Conservation (phyloP, 35 echinoderm and acorn worm species). For the Eucidaris tribuloides region DNA sequence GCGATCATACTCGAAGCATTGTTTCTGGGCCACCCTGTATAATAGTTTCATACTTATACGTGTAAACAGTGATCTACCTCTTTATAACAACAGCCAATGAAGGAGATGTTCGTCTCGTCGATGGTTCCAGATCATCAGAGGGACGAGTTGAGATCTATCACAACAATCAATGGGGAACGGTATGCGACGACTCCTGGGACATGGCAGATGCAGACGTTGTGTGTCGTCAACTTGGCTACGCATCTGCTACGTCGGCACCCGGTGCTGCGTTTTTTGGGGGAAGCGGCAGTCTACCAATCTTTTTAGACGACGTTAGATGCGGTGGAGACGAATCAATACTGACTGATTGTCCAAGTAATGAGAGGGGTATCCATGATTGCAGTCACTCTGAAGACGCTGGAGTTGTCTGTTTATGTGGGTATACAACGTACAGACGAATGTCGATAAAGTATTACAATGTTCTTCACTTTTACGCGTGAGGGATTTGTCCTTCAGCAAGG, state of each 20-base stretch:
- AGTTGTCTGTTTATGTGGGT: background rate
- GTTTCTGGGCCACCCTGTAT: no score
- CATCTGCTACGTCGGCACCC: background rate
- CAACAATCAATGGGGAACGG: background rate
- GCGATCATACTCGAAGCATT: no score
- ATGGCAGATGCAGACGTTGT: background rate
- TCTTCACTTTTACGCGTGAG: no score
- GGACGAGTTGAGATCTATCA: conserved; percentile 23
- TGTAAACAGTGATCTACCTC: no score
- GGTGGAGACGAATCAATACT: background rate
- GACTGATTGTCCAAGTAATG: background rate
- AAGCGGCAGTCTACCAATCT: background rate
- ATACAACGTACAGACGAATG: no score
- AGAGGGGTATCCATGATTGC: background rate
- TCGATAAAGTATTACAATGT: no score
- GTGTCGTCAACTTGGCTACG: conserved; percentile 30
- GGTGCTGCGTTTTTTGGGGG: background rate
- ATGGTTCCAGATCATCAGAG: background rate
- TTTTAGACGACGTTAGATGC: background rate
- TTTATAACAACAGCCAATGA: background rate
- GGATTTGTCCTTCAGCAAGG: no score
- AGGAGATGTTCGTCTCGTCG: background rate
- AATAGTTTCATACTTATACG: no score
- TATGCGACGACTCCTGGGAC: conserved; percentile 1
- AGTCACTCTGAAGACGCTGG: background rate